Evolutionary conservation across 2,888 invertebrate genomes (phyloP).

Genomic region (Holacanthella duospinosa): DNA sequence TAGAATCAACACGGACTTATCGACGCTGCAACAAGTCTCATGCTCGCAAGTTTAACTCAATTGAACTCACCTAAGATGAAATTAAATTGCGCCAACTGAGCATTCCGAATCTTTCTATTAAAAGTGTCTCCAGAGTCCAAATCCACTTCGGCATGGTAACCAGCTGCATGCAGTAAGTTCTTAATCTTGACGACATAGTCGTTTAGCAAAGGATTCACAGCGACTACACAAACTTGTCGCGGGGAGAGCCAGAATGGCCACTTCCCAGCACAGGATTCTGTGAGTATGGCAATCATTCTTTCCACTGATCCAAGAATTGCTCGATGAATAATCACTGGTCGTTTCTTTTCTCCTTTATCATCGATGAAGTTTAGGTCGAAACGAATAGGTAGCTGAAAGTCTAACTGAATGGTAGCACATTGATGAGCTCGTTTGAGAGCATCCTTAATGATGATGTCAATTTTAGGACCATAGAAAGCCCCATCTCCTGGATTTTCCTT

Average conservation of each 20-base stretch:
- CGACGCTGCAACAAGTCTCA: too few species aligned
- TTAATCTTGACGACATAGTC: constrained; percentile 71
- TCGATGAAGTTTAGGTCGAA: constrained; percentile 75
- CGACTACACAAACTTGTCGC: constrained; percentile 82
- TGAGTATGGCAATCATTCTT: constrained; percentile 93
- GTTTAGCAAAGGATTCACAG: constrained; percentile 77
- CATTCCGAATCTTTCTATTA: constrained; percentile 97
- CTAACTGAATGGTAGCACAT: constrained; percentile 95
- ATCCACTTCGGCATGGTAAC: constrained; percentile 87
- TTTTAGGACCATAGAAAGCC: constrained; percentile 98
- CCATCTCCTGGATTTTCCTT: constrained; percentile 67
- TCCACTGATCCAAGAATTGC: constrained; percentile 96
- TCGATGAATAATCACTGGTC: constrained; percentile 95
- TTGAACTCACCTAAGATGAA: constrained; percentile 80
- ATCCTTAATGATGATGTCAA: constrained; percentile 92
- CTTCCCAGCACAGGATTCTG: constrained; percentile 94
- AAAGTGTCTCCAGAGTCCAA: constrained; percentile 86
- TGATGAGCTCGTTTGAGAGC: constrained; percentile 82
- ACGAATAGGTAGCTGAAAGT: constrained; percentile 90
- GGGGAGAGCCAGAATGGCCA: constrained; percentile 99
- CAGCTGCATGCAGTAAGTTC: constrained; percentile 62
- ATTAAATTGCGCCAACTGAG: constrained; percentile 94
- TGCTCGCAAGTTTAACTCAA: too few species aligned
- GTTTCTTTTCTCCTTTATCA: constrained; percentile 74
- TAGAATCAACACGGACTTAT: too few species aligned